Percentiles rank a stretch among this genome's conserved stretches.
Conservation (phyloP, 2,113 vertebrate genomes). For the Platichthys stellatus region DNA sequence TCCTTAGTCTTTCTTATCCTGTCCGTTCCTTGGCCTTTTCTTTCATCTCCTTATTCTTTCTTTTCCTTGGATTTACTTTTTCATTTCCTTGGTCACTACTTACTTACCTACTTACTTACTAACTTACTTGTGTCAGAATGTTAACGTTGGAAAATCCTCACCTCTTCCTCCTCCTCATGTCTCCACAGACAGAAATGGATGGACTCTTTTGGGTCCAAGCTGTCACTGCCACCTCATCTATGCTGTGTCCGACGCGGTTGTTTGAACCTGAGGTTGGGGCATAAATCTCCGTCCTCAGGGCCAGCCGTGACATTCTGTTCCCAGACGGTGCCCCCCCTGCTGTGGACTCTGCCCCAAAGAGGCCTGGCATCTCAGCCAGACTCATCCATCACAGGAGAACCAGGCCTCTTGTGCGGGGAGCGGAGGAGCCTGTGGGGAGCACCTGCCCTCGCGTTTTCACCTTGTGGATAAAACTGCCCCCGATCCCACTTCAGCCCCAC, state of each 20-base stretch:
- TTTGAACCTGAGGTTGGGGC: constrained; percentile 68
- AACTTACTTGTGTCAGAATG: constrained; percentile 5
- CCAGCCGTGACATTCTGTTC: constrained; percentile 73
- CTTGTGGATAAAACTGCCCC: constrained; percentile 55
- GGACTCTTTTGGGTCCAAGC: constrained; percentile 52
- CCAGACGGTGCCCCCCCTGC: constrained; percentile 67
- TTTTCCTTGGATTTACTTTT: no score
- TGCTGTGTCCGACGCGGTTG: constrained; percentile 42
- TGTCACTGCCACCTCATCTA: constrained; percentile 63
- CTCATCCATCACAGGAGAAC: constrained; percentile 70
- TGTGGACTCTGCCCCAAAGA: constrained; percentile 62
- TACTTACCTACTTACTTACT: neutral
- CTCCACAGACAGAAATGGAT: constrained; percentile 54
- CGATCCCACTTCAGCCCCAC: constrained; percentile 12
- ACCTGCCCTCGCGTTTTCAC: constrained; percentile 70
- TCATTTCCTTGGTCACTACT: neutral
- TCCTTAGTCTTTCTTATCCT: no score
- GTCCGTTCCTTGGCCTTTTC: no score
- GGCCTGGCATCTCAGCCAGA: constrained; percentile 65
- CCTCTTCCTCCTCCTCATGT: constrained; percentile 36
- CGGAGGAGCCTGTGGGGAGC: constrained; percentile 50
- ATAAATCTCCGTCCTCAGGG: constrained; percentile 66
- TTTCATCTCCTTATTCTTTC: no score
- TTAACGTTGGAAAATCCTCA: constrained; percentile 63
- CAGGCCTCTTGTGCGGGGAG: constrained; percentile 33